Percentiles rank a stretch among this genome's conserved stretches.
Conservation (phyloP, 2,797 vertebrate species). For the Sebastolobus alascanus region DNA sequence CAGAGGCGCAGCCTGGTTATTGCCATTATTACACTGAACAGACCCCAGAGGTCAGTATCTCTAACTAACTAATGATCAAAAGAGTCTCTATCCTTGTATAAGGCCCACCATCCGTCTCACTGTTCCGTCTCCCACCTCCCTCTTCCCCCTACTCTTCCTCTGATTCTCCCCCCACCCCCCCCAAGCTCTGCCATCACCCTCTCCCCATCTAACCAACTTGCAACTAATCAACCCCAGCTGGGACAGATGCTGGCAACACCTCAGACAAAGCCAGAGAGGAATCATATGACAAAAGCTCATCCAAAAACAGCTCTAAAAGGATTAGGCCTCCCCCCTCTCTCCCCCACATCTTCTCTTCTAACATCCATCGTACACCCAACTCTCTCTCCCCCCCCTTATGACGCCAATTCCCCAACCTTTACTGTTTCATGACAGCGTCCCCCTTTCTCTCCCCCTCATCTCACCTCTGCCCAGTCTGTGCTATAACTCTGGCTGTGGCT, state of each 20-base stretch:
- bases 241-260: constrained; percentile 62
- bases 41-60: constrained; percentile 28
- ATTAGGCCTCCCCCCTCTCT: constrained; percentile 11
- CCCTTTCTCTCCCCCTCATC: constrained; percentile 25
- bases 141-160: neutral
- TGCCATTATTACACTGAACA: neutral
- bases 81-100: neutral
- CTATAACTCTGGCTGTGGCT: constrained; percentile 74
- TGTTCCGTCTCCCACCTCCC: constrained; percentile 8
- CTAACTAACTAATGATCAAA: constrained; percentile 42
- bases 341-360: constrained; percentile 20
- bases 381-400: neutral
- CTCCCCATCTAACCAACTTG: constrained; percentile 39
- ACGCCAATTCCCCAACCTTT: constrained; percentile 15
- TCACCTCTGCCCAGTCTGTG: constrained; percentile 69
- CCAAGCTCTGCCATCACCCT: constrained; percentile 5
- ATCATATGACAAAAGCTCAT: constrained; percentile 64
- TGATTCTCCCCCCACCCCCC: constrained; percentile 7
- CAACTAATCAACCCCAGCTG: constrained; percentile 60
- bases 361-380: constrained; percentile 17
- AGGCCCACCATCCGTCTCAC: constrained; percentile 7
- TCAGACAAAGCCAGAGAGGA: constrained; percentile 56
- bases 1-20: constrained; percentile 8
- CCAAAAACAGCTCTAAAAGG: constrained; percentile 27
- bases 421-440: constrained; percentile 19